Evolutionary conservation across 2,888 invertebrate genomes (phyloP), one percentile per base, ranked within the genome.

Genomic region (Ethmia dodecea): DNA sequence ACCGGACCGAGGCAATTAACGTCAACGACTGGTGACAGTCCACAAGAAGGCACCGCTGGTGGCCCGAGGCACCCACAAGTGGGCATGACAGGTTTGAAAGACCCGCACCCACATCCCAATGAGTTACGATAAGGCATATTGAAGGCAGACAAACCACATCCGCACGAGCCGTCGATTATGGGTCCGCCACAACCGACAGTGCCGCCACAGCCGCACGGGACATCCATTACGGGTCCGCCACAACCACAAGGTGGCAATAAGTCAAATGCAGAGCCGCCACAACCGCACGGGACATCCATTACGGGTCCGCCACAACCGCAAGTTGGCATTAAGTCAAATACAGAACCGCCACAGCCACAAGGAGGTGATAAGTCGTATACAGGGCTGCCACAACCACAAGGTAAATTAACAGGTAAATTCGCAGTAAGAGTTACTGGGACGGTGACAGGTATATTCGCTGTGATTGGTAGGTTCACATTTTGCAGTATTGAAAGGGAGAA

Each of bases 141-240:
- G n/a, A n/a, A n/a, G n/a, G n/a, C n/a, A 14, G 14, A n/a, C 14
- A 28, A 3, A 1, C 24, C 31, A 36, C 31, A 13, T 33, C 33
- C 16, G 24, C 30, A 9, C 20, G 31, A 3, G 14, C 31, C 47
- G 46, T 22, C 43, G 39, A 11, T 27, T 50, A 1, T 35, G 32
- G 39, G 29, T 13, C 13, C 12, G 33, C 49, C 43, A 42, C 48
- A 37, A 33, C 47, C 14, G 31, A n/a, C n/a, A n/a, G n/a, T n/a
- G n/a, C n/a, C n/a, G n/a, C n/a, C n/a, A n/a, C n/a, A 10, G 12
- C 33, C 16, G 24, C 30, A 9, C 20, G 31, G 2, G 14, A 31
- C 47, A 47, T 22, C 43, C 40, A 11, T 27, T 50, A 1, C 35
- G 32, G 39, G 29, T 13, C 13, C 12, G 33, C 49, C 43, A 42